These are phyloP conservation scores for Ophioninae sp. DNA, from an alignment of 2,888 invertebrate genomes.

Conservation along the genomic window DNA sequence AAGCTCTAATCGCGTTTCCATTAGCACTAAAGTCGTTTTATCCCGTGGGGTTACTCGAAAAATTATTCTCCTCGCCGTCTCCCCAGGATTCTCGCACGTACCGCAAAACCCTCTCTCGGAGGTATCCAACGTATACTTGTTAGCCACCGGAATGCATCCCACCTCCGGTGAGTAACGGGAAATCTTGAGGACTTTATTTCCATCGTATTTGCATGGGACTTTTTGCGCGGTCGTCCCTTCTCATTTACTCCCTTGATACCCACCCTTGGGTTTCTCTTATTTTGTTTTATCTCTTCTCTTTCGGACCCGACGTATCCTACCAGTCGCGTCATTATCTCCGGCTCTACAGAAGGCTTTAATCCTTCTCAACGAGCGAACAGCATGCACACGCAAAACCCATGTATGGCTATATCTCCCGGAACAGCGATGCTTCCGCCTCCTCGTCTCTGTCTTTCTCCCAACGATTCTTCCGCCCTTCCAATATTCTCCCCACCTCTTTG, in stretches of 20 bases:
- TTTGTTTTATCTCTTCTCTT: constrained; percentile 38
- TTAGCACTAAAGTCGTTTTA: constrained; percentile 51
- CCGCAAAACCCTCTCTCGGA: not conserved
- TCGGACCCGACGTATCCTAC: constrained; percentile 19
- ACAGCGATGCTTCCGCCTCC: not conserved
- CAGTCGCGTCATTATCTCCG: constrained; percentile 34
- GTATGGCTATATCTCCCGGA: constrained; percentile 14
- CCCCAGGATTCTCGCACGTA: constrained; percentile 22
- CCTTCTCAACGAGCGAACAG: constrained; percentile 43
- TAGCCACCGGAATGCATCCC: constrained; percentile 17
- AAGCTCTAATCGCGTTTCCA: constrained; percentile 58
- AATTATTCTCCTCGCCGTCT: constrained; percentile 27
- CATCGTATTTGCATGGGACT: constrained; percentile 21
- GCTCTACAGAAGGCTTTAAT: not conserved
- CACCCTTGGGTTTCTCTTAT: constrained; percentile 31
- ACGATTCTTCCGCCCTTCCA: too few relatives aligned
- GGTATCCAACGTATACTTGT: constrained; percentile 16
- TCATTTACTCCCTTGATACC: constrained; percentile 10
- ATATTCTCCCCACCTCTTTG: not conserved
- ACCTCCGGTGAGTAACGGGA: not conserved
- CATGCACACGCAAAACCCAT: constrained; percentile 25
- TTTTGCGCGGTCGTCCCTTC: constrained; percentile 1
- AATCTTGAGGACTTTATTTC: constrained; percentile 54
- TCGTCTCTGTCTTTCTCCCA: constrained; percentile 2
- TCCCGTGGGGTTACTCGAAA: constrained; percentile 35